Evolutionary conservation across 1,140 invertebrate species (phyloP).

Genomic region (Ceratosolen fusciceps): DNA sequence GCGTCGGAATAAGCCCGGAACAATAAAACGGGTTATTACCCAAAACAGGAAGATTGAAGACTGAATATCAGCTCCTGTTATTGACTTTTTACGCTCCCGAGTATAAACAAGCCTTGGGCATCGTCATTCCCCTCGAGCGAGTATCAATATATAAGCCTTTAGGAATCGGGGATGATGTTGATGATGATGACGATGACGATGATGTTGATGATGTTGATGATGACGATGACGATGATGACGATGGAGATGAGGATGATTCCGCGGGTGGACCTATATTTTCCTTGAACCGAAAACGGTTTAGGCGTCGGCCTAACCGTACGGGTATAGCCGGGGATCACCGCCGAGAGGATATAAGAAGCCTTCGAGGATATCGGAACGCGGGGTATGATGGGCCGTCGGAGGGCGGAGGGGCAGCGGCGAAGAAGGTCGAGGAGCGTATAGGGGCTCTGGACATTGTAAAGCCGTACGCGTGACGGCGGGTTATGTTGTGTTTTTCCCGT

Average conservation of each 20-base stretch:
- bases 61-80: slow-evolving; percentile 9
- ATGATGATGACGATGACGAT: not conserved
- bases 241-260: no score
- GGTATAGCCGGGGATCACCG: not conserved
- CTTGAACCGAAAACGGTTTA: not conserved
- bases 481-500: slow-evolving; percentile 67
- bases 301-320: not conserved
- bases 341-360: no score
- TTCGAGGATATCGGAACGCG: no score
- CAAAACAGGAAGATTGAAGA: not conserved
- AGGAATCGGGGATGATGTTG: no score
- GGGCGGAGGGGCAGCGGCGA: not conserved
- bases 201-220: no score
- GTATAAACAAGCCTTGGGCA: not conserved
- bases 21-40: slow-evolving; percentile 14
- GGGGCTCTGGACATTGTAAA: slow-evolving; percentile 58
- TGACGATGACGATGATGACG: no score
- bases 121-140: not conserved
- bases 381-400: no score
- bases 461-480: slow-evolving; percentile 69
- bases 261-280: not conserved
- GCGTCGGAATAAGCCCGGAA: not conserved
- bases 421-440: not conserved
- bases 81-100: slow-evolving; percentile 4
- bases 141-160: slow-evolving; percentile 3